These are phyloP conservation scores for Oligia fasciuncula DNA, from an alignment of 2,888 invertebrate species.

Conservation along the genomic window DNA sequence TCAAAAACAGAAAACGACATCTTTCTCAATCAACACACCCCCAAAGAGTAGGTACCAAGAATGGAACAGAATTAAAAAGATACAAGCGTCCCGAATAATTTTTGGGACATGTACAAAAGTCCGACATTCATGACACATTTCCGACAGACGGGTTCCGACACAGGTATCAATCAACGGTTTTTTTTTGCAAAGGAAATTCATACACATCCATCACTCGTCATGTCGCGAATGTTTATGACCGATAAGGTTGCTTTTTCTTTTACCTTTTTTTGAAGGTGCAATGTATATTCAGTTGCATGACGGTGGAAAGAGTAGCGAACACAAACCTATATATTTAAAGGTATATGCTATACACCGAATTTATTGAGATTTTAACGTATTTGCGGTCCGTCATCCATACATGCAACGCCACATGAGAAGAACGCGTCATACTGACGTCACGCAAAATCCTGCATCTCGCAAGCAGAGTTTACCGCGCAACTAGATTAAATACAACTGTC, in stretches of 20 bases:
- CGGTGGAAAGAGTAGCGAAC: not conserved
- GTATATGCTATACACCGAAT: too few species aligned
- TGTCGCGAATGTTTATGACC: conserved; percentile 49
- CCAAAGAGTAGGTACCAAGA: not conserved
- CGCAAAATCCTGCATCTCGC: too few species aligned
- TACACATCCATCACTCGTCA: conserved; percentile 62
- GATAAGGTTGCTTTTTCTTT: conserved; percentile 38
- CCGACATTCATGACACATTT: conserved; percentile 51
- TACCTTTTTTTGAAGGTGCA: not conserved
- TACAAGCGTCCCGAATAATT: not conserved
- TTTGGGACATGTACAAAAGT: conserved; percentile 37
- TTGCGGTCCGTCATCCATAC: too few species aligned
- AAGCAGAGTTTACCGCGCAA: too few species aligned
- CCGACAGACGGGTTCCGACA: conserved; percentile 32
- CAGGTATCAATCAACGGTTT: conserved; percentile 65
- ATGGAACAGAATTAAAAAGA: conserved; percentile 35
- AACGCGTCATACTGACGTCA: too few species aligned
- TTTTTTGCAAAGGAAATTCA: conserved; percentile 56
- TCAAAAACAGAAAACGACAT: not conserved
- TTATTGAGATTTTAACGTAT: too few species aligned
- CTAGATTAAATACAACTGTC: too few species aligned
- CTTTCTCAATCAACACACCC: not conserved
- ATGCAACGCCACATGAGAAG: too few species aligned
- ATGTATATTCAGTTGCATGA: conserved; percentile 6
- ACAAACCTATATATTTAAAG: not conserved